phyloP scores from a whole-genome alignment of 2,797 vertebrate genomes.

The Sebastolobus alascanus region DNA sequence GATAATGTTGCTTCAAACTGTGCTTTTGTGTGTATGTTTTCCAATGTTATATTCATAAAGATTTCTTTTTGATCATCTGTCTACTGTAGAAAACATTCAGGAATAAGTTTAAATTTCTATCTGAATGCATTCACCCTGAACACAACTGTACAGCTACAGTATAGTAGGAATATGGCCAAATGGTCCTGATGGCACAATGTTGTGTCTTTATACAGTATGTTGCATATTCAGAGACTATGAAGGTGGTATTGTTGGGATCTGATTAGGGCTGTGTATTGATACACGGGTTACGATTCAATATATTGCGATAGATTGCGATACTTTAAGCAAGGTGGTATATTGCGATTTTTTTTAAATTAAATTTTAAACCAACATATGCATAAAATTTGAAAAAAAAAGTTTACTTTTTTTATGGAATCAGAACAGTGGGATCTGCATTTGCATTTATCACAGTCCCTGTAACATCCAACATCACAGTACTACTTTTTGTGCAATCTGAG shows the following conservation, averaged over 20 bases:
- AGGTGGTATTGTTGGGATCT: background rate
- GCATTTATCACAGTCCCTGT: too few relatives aligned
- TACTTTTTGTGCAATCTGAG: too few relatives aligned
- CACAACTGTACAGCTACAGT: background rate
- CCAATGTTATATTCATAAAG: constrained; percentile 18
- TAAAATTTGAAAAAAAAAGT: too few relatives aligned
- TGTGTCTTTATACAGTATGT: background rate
- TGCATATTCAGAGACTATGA: background rate
- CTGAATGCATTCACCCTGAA: background rate
- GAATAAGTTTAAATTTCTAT: background rate
- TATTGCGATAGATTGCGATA: too few relatives aligned
- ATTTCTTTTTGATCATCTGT: constrained; percentile 43
- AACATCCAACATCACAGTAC: too few relatives aligned
- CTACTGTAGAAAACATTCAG: background rate
- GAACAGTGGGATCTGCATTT: too few relatives aligned
- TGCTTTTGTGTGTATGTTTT: constrained; percentile 39
- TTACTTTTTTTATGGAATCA: too few relatives aligned
- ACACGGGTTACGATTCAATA: too few relatives aligned
- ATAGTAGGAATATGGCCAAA: background rate
- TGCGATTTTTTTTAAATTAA: too few relatives aligned
- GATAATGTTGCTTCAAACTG: constrained; percentile 51
- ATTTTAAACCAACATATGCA: too few relatives aligned
- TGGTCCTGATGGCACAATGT: background rate
- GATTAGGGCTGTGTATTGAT: background rate
- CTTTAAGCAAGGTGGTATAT: too few relatives aligned